Evolutionary conservation across 2,113 vertebrate species (phyloP), one percentile per base, ranked within the genome.

Genomic region (Oryzias javanicus): DNA sequence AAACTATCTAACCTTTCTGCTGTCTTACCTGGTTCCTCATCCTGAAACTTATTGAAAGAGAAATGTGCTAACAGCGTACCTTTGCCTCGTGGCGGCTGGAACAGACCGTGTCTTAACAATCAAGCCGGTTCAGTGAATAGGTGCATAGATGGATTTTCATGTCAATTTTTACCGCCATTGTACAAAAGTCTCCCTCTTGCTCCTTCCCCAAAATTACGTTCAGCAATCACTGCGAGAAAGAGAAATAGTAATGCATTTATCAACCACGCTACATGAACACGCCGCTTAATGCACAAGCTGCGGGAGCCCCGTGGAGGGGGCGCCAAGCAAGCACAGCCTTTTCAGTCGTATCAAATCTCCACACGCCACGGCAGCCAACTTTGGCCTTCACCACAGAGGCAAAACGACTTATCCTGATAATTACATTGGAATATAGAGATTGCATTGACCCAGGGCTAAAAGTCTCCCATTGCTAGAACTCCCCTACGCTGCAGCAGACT

Each of bases 381-480:
- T 78, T 84, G 82, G 73, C 82, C 78, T 57, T 75, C 61, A 49
- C 67, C 49, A 51, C 41, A 14, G 63, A 81, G 71, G 58, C 55
- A 65, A 70, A 77, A 75, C 62, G 60, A 64, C 80, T 83, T 68
- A 74, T 81, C 74, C 81, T 49, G 55, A 69, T 86, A 85, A 87
- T 87, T 85, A 83, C 77, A 62, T 51, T 80, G 77, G 83, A 74
- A 84, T 79, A 79, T 72, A 73, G 76, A 83, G 77, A 83, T 81
- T 80, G 75, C 27, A 45, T 68, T 78, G 84, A 87, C 76, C 55
- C 60, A 4, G 79, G 86, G 77, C 50, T 56, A 40, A 78, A 80
- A 59, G 17, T 53, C 51, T 84, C 59, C 69, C 72, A 54, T 55
- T 35, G 16, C 74, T 64, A 19, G 65, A 73, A 76, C 59, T 58